A percentile compares a stretch with the other conserved stretches of the same genome.
Conservation (phyloP, 2,888 invertebrate genomes). For the Oscheius sp. region DNA sequence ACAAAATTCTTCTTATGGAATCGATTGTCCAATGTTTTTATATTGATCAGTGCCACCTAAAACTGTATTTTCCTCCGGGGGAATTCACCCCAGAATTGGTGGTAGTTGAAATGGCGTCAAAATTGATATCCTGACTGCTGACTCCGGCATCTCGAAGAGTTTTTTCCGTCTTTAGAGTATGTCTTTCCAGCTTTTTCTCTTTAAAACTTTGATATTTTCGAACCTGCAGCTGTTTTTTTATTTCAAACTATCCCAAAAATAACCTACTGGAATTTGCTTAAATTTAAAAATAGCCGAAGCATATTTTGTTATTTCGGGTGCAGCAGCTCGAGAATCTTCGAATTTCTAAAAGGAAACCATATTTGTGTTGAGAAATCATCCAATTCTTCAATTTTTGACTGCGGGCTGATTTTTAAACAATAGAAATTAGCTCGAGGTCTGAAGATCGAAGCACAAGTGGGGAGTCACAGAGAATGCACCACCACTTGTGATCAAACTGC, state of each 20-base stretch:
- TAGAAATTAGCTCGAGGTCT: no score
- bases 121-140: background rate
- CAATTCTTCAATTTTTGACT: no score
- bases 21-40: constrained; percentile 74
- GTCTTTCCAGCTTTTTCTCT: constrained; percentile 9
- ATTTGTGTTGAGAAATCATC: no score
- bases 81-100: background rate
- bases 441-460: no score
- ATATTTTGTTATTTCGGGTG: constrained; percentile 17
- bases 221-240: background rate
- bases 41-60: constrained; percentile 30
- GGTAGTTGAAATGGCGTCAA: background rate
- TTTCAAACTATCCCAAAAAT: background rate
- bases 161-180: constrained; percentile 1
- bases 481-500: background rate
- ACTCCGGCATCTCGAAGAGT: constrained; percentile 1
- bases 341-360: constrained; percentile 2
- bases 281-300: constrained; percentile 19
- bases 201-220: constrained; percentile 6
- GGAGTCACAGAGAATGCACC: background rate
- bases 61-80: background rate
- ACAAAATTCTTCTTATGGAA: constrained; percentile 75
- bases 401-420: no score
- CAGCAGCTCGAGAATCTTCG: constrained; percentile 11
- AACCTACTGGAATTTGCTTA: constrained; percentile 23